A percentile compares a stretch with the other conserved stretches of the same genome.
Evolutionary conservation across 1,140 invertebrate species (phyloP).

Genomic region (Cylas formicarius): DNA sequence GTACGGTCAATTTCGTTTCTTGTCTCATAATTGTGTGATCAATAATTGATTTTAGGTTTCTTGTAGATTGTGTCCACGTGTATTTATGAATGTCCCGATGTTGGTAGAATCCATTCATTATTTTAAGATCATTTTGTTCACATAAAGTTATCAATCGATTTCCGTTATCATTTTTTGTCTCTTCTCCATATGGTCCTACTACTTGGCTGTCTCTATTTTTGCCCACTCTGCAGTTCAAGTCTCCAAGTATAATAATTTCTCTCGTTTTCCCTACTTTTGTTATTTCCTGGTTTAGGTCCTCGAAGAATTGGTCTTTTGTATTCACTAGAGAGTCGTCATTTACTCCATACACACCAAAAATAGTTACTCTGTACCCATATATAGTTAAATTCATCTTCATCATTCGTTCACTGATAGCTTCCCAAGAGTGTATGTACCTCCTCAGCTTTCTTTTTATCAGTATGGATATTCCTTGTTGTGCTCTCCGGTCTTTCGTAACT

Average conservation of each 20-base stretch:
- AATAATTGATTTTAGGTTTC: conserved; percentile 5
- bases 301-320: conserved; percentile 9
- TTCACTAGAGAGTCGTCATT: conserved; percentile 9
- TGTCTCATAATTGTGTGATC: background rate
- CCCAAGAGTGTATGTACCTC: no score
- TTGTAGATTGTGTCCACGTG: background rate
- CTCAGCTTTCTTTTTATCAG: no score
- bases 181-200: no score
- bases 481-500: conserved; percentile 8
- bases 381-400: no score
- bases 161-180: conserved; percentile 6
- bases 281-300: conserved; percentile 10
- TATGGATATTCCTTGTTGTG: conserved; percentile 11
- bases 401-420: conserved; percentile 3
- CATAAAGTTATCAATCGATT: conserved; percentile 4
- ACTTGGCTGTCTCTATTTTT: no score
- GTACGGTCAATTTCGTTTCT: background rate
- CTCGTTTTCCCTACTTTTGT: background rate
- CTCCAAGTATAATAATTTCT: conserved; percentile 6
- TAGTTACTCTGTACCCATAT: conserved; percentile 7
- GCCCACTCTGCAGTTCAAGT: conserved; percentile 3
- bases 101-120: conserved; percentile 6
- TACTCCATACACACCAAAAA: conserved; percentile 9
- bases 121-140: conserved; percentile 11
- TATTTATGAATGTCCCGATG: conserved; percentile 4